Evolutionary conservation across 2,888 invertebrate species (phyloP).

Genomic region (Morpho achilles): DNA sequence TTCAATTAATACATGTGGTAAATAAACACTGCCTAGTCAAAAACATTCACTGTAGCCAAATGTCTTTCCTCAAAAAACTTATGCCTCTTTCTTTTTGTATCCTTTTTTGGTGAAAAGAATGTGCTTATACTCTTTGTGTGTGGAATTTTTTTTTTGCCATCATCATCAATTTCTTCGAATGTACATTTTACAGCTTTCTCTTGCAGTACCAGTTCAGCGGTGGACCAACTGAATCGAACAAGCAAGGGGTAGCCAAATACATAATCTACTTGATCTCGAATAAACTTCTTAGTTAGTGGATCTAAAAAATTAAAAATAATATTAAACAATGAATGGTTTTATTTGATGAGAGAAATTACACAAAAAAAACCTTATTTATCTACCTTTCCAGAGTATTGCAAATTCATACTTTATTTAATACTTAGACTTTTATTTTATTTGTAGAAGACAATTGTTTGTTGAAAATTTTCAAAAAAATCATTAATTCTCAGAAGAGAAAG

Average conservation of each 20-base stretch:
- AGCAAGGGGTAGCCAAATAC: constrained; percentile 97
- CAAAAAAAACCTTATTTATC: too few species aligned
- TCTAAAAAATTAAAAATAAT: constrained; percentile 76
- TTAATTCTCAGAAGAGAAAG: too few species aligned
- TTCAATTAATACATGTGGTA: too few species aligned
- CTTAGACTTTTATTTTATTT: too few species aligned
- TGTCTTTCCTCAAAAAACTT: constrained; percentile 83
- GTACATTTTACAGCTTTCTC: constrained; percentile 85
- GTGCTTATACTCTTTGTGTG: constrained; percentile 80
- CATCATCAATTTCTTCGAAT: constrained; percentile 81
- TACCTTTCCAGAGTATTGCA: too few species aligned
- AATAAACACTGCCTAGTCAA: constrained; percentile 41
- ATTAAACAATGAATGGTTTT: not conserved
- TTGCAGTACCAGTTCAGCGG: constrained; percentile 89
- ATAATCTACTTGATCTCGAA: constrained; percentile 87
- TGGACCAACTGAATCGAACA: constrained; percentile 99
- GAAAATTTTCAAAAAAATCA: too few species aligned
- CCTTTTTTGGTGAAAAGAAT: constrained; percentile 69
- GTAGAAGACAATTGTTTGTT: too few species aligned
- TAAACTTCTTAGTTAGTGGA: constrained; percentile 95
- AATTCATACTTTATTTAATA: too few species aligned
- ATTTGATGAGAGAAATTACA: too few species aligned
- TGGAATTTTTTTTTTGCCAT: constrained; percentile 54
- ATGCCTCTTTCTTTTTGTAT: constrained; percentile 74
- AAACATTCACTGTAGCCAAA: constrained; percentile 74